Conservation (phyloP, 2,888 invertebrate species). For the Mactromeris polynyma region DNA sequence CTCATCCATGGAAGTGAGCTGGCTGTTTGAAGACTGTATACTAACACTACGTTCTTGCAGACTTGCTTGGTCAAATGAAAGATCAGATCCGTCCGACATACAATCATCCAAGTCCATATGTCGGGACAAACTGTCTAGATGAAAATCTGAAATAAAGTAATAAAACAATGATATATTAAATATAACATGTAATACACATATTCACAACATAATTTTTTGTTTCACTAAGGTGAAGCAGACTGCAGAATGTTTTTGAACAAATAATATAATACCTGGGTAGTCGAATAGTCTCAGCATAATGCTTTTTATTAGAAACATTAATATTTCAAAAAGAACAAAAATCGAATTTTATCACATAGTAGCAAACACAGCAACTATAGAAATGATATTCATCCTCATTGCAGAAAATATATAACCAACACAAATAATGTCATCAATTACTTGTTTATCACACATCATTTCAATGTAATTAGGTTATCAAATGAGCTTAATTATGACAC, state of each 20-base stretch:
- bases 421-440: not conserved
- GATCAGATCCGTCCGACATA: conserved; percentile 80
- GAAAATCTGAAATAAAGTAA: conserved; percentile 67
- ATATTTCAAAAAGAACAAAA: not conserved
- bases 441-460: not conserved
- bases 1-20: conserved; percentile 81
- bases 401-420: not conserved
- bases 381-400: not conserved
- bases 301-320: not conserved
- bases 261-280: not conserved
- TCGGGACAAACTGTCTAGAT: conserved; percentile 68
- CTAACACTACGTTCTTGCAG: conserved; percentile 80
- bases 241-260: not conserved
- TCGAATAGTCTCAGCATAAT: not conserved
- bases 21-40: conserved; percentile 76
- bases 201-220: too few relatives aligned
- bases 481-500: too few relatives aligned
- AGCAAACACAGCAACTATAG: not conserved
- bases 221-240: too few relatives aligned
- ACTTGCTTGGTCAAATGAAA: conserved; percentile 78
- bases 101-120: conserved; percentile 72
- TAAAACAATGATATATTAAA: not conserved
- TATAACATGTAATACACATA: too few relatives aligned
- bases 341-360: not conserved
- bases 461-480: too few relatives aligned